A percentile compares a stretch with the other conserved stretches of the same genome.
These are phyloP conservation scores for Laspeyria flexula DNA, from an alignment of 2,888 invertebrate genomes.

Conservation along the genomic window DNA sequence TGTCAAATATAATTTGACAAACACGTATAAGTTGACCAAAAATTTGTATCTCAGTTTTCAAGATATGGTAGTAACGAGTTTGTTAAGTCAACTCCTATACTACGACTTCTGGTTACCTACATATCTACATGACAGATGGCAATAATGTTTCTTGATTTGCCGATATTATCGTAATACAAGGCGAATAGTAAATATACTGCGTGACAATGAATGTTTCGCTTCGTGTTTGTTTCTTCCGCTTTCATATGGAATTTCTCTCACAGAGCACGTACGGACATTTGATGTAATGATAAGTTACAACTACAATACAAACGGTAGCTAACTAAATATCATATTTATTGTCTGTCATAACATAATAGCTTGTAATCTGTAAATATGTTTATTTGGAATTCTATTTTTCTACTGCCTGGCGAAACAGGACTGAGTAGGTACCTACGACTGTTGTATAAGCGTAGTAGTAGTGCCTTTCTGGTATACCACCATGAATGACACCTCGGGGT, in stretches of 20 bases:
- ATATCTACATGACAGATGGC: background rate
- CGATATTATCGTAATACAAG: slow-evolving; percentile 36
- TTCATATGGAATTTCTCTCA: slow-evolving; percentile 36
- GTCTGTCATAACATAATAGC: background rate
- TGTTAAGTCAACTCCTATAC: too few species aligned
- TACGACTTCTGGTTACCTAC: background rate
- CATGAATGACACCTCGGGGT: too few species aligned
- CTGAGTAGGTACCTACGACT: too few species aligned
- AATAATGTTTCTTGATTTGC: background rate
- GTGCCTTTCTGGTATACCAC: too few species aligned
- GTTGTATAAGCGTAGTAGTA: too few species aligned
- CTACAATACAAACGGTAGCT: background rate
- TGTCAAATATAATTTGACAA: too few species aligned
- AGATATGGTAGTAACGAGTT: too few species aligned
- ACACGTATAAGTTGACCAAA: too few species aligned
- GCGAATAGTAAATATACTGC: slow-evolving; percentile 35
- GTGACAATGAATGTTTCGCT: slow-evolving; percentile 40
- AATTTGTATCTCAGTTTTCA: too few species aligned
- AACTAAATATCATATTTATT: background rate
- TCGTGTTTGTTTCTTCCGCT: slow-evolving; percentile 27
- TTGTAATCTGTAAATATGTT: too few species aligned
- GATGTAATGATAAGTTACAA: slow-evolving; percentile 28
- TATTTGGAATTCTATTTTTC: too few species aligned
- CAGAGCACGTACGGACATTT: slow-evolving; percentile 41
- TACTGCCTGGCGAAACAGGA: too few species aligned